Evolutionary conservation across 2,113 vertebrate species (phyloP), one percentile per base, ranked within the genome.

Genomic region (Formicarius rufipectus): DNA sequence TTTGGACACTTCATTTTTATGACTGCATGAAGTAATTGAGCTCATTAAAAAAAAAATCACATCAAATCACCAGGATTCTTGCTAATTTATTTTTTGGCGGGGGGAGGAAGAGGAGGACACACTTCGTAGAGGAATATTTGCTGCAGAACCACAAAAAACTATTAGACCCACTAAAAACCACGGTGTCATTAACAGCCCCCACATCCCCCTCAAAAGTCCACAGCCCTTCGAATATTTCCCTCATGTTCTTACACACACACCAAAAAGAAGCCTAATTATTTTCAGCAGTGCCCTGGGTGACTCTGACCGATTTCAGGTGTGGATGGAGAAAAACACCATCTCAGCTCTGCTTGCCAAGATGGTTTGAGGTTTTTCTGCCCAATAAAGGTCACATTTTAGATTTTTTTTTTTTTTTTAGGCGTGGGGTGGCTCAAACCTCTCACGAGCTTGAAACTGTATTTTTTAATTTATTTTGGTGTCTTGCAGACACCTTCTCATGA

Each of bases 1-100:
- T 94, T 80, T 63, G 77, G 94, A 92, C 82, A 10, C 66, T 86
- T 91, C 66, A 24, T 77, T 85, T 68, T 93, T 95, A 96, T 17
- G 85, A 63, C 63, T 5, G 86, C 88, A 39, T 31, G 90, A 80
- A 95, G 92, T 72, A 89, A 50, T 31, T 73, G 73, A 85, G 77
- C 69, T 81, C 87, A 60, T 91, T 66, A 35, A 85, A 91, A 47
- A 19, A 22, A 25, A 50, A 59, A 84, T 58, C 35, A 12, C 72
- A 52, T 45, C 15, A 77, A 76, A 66, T 14, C 50, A n/a, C 31
- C 45, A 3, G 44, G 39, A 64, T 58, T 39, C 72, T 49, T 28
- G 47, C 53, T 52, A 13, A 78, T 82, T 92, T 86, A 31, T n/a
- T 15, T 71, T 69, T 52, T 37, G 5, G 19, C 44, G 24, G 28